These are phyloP conservation scores for Turritopsis dohrnii DNA, from an alignment of 30 jellyfish, hydroid and myxozoan species.

Conservation along the genomic window DNA sequence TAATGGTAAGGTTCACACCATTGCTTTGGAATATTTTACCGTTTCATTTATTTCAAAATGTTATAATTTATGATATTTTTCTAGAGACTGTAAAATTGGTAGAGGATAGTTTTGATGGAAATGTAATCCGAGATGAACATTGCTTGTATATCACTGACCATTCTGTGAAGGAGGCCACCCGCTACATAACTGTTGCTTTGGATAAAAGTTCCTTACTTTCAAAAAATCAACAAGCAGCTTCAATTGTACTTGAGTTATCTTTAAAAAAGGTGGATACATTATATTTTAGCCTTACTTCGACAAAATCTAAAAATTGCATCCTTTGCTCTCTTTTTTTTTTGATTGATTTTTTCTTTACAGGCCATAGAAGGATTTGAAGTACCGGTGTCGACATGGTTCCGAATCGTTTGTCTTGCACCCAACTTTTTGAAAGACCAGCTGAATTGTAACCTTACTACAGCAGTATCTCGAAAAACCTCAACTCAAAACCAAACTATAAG, in stretches of 20 bases:
- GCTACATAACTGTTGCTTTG: not conserved
- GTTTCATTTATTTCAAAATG: no score
- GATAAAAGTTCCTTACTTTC: not conserved
- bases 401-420: not conserved
- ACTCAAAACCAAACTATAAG: no score
- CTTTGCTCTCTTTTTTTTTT: not conserved
- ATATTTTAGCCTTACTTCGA: not conserved
- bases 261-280: not conserved
- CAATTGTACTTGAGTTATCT: not conserved
- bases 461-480: not conserved
- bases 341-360: not conserved
- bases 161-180: not conserved
- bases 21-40: no score
- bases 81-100: not conserved
- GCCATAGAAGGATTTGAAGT: slow-evolving; percentile 10
- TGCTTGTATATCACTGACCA: not conserved
- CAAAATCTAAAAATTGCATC: no score
- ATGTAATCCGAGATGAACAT: not conserved
- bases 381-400: slow-evolving; percentile 11
- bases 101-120: slow-evolving; percentile 7
- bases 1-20: not conserved
- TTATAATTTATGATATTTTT: not conserved
- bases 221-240: not conserved
- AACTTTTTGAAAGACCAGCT: not conserved
- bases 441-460: not conserved